Base-by-base conservation (phyloP, 2,797 vertebrate genomes). In the Lateolabrax maculatus region DNA sequence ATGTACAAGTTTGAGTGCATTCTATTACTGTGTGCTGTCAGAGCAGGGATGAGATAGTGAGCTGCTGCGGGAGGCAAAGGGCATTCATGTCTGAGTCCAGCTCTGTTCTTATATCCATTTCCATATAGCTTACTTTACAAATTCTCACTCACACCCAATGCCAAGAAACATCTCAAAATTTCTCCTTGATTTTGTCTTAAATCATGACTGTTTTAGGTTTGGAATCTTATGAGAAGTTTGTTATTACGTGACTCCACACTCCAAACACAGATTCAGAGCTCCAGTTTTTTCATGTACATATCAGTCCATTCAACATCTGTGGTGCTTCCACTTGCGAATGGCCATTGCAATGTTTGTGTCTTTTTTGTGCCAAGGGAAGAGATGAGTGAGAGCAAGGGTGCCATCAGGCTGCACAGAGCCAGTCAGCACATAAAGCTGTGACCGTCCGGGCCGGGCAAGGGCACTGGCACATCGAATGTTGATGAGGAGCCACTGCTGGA, bases 401-500 rank as follows among this genome's bases (percentile, higher is more conserved):
- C 96, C 94, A 0, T 95, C 90, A 0, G 79, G 52, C 31, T 92
- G 93, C 72, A 95, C 94, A 0, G 90, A 93, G 4, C 97, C 97
- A 0, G 94, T 94, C 64, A 98, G 90, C 69, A 98, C 93, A 48
- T 96, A 97, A 2, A 96, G 92, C 92, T 93, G 94, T 0, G 96
- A 92, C 1, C 94, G 95, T 0, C 95, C 94, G 0, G 92, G 94
- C 0, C 90, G 94, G 25, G 90, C 92, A 41, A 98, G 93, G 41
- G 39, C 72, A 16, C 90, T 83, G 0, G 94, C 93, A 23, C 97
- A 98, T 56, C 91, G 91, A 31, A 96, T 90, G 79, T 98, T 98
- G 86, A 97, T 95, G 44, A 97, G 94, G 64, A 98, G 93, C 97
- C 97, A 98, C 77, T 97, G 95, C 71, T 95, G 95, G 52, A 98